Conservation (phyloP, 1,140 invertebrate species). For the Helicoverpa zea region DNA sequence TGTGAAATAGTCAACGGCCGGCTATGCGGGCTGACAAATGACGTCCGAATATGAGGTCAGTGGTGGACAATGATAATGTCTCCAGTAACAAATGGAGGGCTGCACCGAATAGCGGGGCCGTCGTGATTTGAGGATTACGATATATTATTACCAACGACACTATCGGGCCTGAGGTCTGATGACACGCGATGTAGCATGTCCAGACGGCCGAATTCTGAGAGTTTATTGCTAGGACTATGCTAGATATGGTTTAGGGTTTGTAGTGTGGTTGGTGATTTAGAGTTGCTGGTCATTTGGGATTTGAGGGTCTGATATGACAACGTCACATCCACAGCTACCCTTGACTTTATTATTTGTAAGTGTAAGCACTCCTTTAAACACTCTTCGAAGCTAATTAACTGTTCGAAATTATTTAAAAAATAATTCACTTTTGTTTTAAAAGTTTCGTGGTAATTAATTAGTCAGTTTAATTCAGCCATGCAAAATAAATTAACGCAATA, state of each 20-base stretch:
- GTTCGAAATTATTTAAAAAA: no score
- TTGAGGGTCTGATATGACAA: no score
- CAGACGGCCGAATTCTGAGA: slow-evolving; percentile 26
- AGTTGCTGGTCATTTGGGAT: background rate
- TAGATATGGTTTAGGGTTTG: background rate
- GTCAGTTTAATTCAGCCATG: no score
- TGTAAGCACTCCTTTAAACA: no score
- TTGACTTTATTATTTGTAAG: no score
- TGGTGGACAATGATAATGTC: slow-evolving; percentile 73
- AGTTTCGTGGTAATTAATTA: no score
- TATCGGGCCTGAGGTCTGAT: slow-evolving; percentile 49
- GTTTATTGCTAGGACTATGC: slow-evolving; percentile 18
- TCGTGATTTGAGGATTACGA: slow-evolving; percentile 64
- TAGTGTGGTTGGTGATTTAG: background rate
- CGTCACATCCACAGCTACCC: no score
- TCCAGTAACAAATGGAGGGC: slow-evolving; percentile 66
- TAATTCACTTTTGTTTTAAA: no score
- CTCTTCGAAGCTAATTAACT: no score
- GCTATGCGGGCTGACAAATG: slow-evolving; percentile 65
- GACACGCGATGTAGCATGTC: slow-evolving; percentile 49
- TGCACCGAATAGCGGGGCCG: slow-evolving; percentile 57
- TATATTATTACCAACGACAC: slow-evolving; percentile 63
- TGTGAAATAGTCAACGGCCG: slow-evolving; percentile 55
- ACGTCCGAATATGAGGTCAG: slow-evolving; percentile 70
- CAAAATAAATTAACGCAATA: no score